A percentile compares a stretch with the other conserved stretches of the same genome.
These are phyloP conservation scores for Tamandua tetradactyla DNA, from an alignment of 2,797 vertebrate genomes.

Conservation along the genomic window DNA sequence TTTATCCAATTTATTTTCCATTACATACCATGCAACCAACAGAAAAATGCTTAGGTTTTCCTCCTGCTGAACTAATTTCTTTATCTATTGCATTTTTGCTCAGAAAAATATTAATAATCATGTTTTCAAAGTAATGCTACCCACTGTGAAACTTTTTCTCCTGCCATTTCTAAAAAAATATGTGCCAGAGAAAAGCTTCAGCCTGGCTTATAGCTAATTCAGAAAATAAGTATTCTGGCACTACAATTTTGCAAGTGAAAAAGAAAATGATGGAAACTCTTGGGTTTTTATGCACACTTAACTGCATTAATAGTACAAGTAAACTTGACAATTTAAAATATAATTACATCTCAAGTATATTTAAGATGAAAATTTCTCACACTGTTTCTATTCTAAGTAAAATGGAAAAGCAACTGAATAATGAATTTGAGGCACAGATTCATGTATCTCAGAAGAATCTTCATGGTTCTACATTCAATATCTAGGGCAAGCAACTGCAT, in stretches of 20 bases:
- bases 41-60: constrained; percentile 17
- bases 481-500: constrained; percentile 23
- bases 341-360: constrained; percentile 53
- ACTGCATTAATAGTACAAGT: constrained; percentile 58
- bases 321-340: constrained; percentile 67
- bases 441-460: neutral
- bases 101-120: constrained; percentile 64
- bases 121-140: constrained; percentile 57
- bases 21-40: constrained; percentile 42
- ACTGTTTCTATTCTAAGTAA: constrained; percentile 39
- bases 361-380: constrained; percentile 59
- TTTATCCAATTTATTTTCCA: constrained; percentile 63
- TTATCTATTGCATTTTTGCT: constrained; percentile 61
- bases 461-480: neutral
- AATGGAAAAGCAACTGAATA: constrained; percentile 24
- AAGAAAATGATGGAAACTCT: constrained; percentile 45
- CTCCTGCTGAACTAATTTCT: constrained; percentile 62
- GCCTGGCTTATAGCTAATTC: constrained; percentile 61
- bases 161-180: constrained; percentile 50
- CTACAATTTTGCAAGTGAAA: constrained; percentile 32
- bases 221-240: constrained; percentile 49
- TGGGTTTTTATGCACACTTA: constrained; percentile 53
- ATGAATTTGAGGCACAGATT: constrained; percentile 46
- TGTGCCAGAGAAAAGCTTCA: constrained; percentile 41
- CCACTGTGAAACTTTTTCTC: constrained; percentile 54